Conservation (phyloP, 2,113 vertebrate genomes). For the Dipodomys stephensi region DNA sequence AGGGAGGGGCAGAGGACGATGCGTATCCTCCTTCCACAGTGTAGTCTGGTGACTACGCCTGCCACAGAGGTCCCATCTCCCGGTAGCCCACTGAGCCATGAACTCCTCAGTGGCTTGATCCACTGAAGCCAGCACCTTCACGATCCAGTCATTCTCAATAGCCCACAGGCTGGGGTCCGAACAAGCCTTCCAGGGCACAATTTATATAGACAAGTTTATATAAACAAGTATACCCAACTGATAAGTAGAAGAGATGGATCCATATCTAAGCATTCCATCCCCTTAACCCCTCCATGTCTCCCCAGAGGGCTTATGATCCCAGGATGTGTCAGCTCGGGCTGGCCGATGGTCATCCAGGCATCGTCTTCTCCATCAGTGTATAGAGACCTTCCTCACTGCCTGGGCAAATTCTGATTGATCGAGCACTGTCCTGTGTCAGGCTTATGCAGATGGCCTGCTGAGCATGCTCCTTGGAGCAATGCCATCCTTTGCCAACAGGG, state of each 20-base stretch:
- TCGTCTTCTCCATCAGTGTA: background rate
- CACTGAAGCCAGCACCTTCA: too few relatives aligned
- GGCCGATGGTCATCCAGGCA: background rate
- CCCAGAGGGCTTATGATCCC: too few relatives aligned
- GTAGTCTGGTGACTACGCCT: background rate
- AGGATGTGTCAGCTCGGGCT: too few relatives aligned
- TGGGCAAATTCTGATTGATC: background rate
- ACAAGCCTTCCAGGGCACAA: too few relatives aligned
- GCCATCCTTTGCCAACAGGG: background rate
- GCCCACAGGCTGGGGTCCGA: too few relatives aligned
- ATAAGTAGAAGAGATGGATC: background rate
- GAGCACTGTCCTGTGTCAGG: background rate
- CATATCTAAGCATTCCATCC: background rate
- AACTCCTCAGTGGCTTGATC: too few relatives aligned
- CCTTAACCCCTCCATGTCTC: too few relatives aligned
- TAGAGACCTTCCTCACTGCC: background rate
- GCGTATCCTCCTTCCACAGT: too few relatives aligned
- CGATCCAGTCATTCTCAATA: too few relatives aligned
- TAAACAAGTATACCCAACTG: background rate
- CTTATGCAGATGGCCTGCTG: background rate
- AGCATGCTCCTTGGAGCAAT: background rate
- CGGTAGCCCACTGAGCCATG: too few relatives aligned
- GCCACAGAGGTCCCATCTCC: background rate
- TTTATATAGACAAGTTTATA: too few relatives aligned
- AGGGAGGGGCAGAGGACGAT: too few relatives aligned